Base-by-base conservation (phyloP, 2,113 vertebrate species). In the Hemibagrus wyckioides region DNA sequence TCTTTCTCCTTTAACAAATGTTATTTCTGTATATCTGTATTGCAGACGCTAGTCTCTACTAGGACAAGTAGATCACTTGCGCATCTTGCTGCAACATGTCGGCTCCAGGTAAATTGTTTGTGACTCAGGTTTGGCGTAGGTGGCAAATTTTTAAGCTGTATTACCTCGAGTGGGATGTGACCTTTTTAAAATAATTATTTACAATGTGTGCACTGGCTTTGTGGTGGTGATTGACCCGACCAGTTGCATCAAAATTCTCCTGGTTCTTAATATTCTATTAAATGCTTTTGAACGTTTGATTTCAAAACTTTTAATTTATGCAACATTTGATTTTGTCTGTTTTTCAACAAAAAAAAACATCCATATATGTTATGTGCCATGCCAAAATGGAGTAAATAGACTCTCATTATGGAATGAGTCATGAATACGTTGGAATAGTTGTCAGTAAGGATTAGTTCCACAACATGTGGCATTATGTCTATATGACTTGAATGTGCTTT, bases 21-120 rank as follows among this genome's bases (percentile, higher is more conserved):
- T 5, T 6, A 30, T 19, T 75, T 85, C 4, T 73, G 19, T 44
- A 8, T 19, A 41, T 85, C 4, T 73, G 19, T 44, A 8, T 61
- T 85, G 54, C 39, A 86, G 63, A 23, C 19, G 3, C 63, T 21
- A 13, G 3, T 73, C 79, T 11, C 13, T 56, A 30, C 13, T 54
- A 56, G 44, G 44, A 44, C 33, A n/a, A 56, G 63, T 44, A 17
- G 41, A n/a, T 59, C 14, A 28, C 28, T 65, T n/a, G 9, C 36
- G 1, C 33, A 65, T 30, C 50, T 30, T 48, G 48, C 23, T 54
- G 59, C 50, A 86, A 71, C 63, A 86, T 86, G 85, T 86, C 85
- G 0, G 79, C 63, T 59, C 85, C 85, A 82, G 85, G 85, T 86
- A 82, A 73, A 41, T 44, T 10, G 28, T 44, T 73, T 54, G 13